Conservation (phyloP, 2,113 vertebrate genomes). For the Alosa alosa region DNA sequence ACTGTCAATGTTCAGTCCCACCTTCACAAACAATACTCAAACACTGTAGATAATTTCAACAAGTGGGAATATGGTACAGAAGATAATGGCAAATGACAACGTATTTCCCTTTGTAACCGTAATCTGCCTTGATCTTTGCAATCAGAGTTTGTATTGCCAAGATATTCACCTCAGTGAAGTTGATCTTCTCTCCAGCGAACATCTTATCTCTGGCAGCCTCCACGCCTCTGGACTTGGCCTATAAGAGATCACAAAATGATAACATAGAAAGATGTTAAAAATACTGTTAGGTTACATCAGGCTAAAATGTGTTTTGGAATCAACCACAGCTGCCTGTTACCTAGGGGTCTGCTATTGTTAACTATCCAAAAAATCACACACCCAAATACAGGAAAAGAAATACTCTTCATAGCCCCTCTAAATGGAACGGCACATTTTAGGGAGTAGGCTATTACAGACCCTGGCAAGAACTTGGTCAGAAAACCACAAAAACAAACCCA, state of each 20-base stretch:
- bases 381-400: no score
- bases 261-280: not conserved
- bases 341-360: no score
- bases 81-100: not conserved
- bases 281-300: not conserved
- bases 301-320: no score
- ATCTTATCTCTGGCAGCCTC: conserved; percentile 86
- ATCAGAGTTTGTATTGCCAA: not conserved
- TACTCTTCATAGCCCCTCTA: no score
- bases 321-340: no score
- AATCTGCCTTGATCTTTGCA: not conserved
- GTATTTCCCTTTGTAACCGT: not conserved
- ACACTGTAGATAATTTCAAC: not conserved
- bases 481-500: no score
- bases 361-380: not conserved
- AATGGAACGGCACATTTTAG: no score
- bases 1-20: not conserved
- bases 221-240: conserved; percentile 90
- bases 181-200: conserved; percentile 94
- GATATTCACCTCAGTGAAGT: conserved; percentile 88
- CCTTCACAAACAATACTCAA: not conserved
- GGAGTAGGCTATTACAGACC: no score
- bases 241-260: conserved; percentile 31
- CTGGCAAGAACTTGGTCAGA: no score
- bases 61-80: not conserved